These are phyloP conservation scores for Smithornis capensis DNA, from an alignment of 2,113 vertebrate species.

Conservation along the genomic window DNA sequence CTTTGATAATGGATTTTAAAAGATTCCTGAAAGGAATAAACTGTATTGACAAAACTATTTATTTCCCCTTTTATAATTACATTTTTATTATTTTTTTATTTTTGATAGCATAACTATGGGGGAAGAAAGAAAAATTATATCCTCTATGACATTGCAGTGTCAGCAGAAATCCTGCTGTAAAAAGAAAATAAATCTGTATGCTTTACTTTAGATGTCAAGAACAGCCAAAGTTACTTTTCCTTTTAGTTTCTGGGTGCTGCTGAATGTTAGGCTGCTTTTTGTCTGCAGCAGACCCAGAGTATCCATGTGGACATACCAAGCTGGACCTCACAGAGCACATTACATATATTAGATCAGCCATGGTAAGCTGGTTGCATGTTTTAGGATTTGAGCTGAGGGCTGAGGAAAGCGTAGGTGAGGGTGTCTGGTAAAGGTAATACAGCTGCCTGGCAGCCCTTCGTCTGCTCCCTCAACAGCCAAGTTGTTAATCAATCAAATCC, in stretches of 20 bases:
- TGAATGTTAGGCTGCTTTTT: neutral
- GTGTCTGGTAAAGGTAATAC: neutral
- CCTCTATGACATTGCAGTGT: neutral
- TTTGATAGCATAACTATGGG: neutral
- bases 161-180: neutral
- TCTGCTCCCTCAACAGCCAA: neutral
- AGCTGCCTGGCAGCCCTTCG: neutral
- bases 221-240: neutral
- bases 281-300: neutral
- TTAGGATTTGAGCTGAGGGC: neutral
- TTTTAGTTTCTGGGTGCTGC: neutral
- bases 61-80: neutral
- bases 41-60: neutral
- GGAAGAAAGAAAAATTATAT: neutral
- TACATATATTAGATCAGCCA: neutral
- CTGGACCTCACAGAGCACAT: fast-evolving
- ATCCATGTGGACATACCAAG: neutral
- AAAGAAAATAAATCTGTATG: neutral
- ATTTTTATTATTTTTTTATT: neutral
- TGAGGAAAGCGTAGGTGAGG: neutral
- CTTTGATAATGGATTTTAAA: neutral
- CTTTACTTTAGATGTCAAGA: neutral
- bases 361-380: neutral
- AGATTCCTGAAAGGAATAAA: neutral
- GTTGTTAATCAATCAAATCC: neutral